Conservation (phyloP, 2,888 invertebrate genomes). For the Stegophylla sp. region DNA sequence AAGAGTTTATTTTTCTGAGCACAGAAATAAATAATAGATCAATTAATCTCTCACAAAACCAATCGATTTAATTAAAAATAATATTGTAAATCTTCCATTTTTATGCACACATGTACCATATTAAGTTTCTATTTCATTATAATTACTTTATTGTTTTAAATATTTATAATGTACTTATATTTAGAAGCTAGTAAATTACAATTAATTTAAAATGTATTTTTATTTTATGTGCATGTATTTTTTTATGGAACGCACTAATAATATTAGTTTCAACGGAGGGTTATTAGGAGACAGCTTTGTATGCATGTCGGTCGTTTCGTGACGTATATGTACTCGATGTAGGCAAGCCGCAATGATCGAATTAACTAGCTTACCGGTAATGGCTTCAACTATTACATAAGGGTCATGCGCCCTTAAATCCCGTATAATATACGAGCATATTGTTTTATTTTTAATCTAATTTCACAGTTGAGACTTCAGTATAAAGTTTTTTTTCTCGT, state of each 20-base stretch:
- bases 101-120: too few relatives aligned
- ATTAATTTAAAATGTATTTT: too few relatives aligned
- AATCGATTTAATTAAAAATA: too few relatives aligned
- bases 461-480: neutral
- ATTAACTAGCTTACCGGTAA: constrained; percentile 47
- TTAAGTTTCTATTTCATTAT: too few relatives aligned
- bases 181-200: too few relatives aligned
- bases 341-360: constrained; percentile 13
- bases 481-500: neutral
- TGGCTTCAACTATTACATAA: constrained; percentile 56
- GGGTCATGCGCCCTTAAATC: constrained; percentile 35
- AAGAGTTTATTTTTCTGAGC: too few relatives aligned
- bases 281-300: neutral
- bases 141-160: too few relatives aligned
- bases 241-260: neutral
- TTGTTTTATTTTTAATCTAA: constrained; percentile 21
- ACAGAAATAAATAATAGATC: too few relatives aligned
- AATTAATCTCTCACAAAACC: too few relatives aligned
- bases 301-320: constrained; percentile 7
- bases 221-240: neutral
- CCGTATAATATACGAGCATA: neutral
- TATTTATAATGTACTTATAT: too few relatives aligned
- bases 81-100: too few relatives aligned
- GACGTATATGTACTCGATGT: neutral
- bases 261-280: neutral